These are phyloP conservation scores for Meandrina meandrites DNA, from an alignment of 92 coral and sea anemone species.

Conservation along the genomic window DNA sequence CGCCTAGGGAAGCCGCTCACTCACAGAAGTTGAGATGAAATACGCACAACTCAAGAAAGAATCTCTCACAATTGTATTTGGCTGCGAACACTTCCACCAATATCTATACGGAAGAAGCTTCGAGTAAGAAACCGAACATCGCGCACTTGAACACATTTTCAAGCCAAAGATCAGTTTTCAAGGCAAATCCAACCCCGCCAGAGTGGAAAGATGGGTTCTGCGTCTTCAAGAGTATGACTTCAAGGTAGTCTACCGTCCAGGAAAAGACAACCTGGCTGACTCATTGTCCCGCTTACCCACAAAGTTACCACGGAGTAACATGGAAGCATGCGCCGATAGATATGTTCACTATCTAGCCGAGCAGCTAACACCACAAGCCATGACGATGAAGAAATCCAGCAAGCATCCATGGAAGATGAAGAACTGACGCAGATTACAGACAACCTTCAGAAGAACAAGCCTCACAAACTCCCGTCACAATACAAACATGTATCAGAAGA, in stretches of 20 bases:
- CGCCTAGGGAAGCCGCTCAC: conserved; percentile 46
- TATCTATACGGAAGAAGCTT: conserved; percentile 58
- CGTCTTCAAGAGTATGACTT: conserved; percentile 65
- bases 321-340: conserved; percentile 61
- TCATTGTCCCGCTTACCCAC: conserved; percentile 44
- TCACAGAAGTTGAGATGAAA: conserved; percentile 51
- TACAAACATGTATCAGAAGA: conserved; percentile 43
- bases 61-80: conserved; percentile 44
- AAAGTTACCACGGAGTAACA: conserved; percentile 47
- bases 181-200: conserved; percentile 52
- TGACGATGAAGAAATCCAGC: conserved; percentile 43
- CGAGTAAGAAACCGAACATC: conserved; percentile 59
- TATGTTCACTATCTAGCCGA: conserved; percentile 45
- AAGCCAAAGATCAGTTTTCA: conserved; percentile 35
- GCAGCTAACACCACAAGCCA: conserved; percentile 47
- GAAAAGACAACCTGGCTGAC: conserved; percentile 48
- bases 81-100: conserved; percentile 62
- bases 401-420: conserved; percentile 35
- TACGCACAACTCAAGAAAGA: conserved; percentile 53
- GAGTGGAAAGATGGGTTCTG: conserved; percentile 50
- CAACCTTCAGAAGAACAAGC: conserved; percentile 6
- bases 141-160: conserved; percentile 53
- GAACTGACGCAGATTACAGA: conserved; percentile 42
- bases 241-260: conserved; percentile 52
- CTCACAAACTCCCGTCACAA: conserved; percentile 29